Evolutionary conservation across 2,797 vertebrate genomes (phyloP).

Genomic region (Nannoperca australis): DNA sequence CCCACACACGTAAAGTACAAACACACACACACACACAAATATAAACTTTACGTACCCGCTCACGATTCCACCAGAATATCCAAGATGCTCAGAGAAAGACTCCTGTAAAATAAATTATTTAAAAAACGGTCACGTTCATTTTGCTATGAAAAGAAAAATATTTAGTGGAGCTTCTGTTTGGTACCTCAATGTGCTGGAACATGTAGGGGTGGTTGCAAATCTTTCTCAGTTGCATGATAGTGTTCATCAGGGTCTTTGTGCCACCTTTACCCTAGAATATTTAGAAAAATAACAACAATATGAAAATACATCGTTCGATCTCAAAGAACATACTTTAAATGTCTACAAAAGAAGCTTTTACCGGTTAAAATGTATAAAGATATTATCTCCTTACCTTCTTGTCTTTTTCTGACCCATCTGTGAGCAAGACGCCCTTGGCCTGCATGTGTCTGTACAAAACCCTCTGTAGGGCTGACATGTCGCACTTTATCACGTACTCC

Average conservation of each 20-base stretch:
- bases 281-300: background rate
- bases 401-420: slow-evolving; percentile 96
- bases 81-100: slow-evolving; percentile 97
- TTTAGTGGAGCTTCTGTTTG: background rate
- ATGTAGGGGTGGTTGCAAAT: slow-evolving; percentile 99
- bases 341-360: background rate
- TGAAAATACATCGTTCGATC: background rate
- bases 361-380: background rate
- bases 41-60: slow-evolving; percentile 85
- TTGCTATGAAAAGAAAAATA: background rate
- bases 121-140: background rate
- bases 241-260: slow-evolving; percentile 98
- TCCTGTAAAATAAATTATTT: slow-evolving; percentile 83
- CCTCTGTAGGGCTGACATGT: slow-evolving; percentile 95
- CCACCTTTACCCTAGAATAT: slow-evolving; percentile 93
- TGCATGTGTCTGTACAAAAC: slow-evolving; percentile 98
- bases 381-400: slow-evolving; percentile 88
- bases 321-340: background rate
- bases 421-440: slow-evolving; percentile 95
- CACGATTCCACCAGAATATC: slow-evolving; percentile 93
- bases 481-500: slow-evolving; percentile 97
- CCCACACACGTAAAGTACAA: background rate
- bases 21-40: background rate
- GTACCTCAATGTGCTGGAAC: slow-evolving; percentile 96
- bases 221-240: slow-evolving; percentile 98